phyloP scores from a whole-genome alignment of 2,797 vertebrate genomes.

The Pangasius djambal region DNA sequence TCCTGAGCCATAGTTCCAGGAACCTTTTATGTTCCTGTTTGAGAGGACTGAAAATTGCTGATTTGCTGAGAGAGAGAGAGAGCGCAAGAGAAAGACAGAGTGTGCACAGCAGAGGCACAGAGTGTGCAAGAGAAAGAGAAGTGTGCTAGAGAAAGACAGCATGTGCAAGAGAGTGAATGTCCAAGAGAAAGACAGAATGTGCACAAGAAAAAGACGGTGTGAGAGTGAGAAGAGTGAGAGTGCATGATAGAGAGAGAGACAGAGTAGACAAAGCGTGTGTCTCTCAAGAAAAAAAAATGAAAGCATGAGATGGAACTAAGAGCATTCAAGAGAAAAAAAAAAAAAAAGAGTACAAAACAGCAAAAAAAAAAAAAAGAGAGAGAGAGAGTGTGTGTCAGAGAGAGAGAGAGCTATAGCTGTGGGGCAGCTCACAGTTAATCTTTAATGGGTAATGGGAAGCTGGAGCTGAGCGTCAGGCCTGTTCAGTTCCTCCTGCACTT shows the following conservation, averaged over 20 bases:
- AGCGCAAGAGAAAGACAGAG: not conserved
- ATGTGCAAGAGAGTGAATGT: not conserved
- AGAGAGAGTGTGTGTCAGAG: not conserved
- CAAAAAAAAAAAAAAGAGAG: not conserved
- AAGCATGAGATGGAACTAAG: not conserved
- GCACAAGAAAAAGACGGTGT: not conserved
- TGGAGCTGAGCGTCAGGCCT: slow-evolving; percentile 8
- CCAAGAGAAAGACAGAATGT: not conserved
- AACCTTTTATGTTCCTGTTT: not conserved
- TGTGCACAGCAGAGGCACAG: not conserved
- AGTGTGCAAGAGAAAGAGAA: not conserved
- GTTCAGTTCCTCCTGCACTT: slow-evolving; percentile 50
- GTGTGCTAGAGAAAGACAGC: not conserved
- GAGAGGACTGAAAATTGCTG: not conserved
- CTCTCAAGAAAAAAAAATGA: not conserved
- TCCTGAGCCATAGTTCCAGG: not conserved
- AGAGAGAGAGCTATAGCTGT: not conserved
- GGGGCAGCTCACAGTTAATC: slow-evolving; percentile 43
- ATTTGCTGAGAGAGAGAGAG: not conserved
- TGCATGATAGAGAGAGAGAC: not conserved
- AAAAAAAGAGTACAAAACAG: not conserved
- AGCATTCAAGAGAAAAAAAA: not conserved
- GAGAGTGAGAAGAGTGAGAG: too few relatives aligned
- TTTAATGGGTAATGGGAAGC: slow-evolving; percentile 53
- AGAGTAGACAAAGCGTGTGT: not conserved